These are phyloP conservation scores for Epirrhoe tristata DNA, from an alignment of 2,888 invertebrate genomes.

Conservation along the genomic window DNA sequence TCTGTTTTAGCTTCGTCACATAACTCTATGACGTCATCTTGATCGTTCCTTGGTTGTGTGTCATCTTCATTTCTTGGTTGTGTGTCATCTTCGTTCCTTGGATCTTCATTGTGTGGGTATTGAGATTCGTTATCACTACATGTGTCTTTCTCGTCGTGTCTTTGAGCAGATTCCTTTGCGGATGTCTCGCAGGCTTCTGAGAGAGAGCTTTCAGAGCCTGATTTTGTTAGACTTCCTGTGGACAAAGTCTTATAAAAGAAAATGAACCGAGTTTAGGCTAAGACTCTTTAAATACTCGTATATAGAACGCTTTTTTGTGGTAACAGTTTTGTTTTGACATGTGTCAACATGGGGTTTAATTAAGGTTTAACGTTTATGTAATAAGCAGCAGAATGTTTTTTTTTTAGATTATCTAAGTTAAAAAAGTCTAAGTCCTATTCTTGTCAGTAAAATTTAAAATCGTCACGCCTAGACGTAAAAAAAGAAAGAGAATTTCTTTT, in stretches of 20 bases:
- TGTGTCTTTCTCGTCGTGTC: conserved; percentile 89
- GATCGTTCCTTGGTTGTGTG: conserved; percentile 33
- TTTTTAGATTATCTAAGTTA: too few relatives aligned
- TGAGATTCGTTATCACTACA: conserved; percentile 87
- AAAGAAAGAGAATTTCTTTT: too few relatives aligned
- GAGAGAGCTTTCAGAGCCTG: conserved; percentile 95
- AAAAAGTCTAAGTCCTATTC: too few relatives aligned
- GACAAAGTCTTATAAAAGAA: conserved; percentile 16
- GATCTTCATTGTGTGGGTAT: conserved; percentile 42
- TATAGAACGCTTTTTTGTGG: too few relatives aligned
- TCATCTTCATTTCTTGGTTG: conserved; percentile 29
- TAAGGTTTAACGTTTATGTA: too few relatives aligned
- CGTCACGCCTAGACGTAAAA: too few relatives aligned
- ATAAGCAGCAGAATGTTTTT: too few relatives aligned
- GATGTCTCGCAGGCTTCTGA: conserved; percentile 90
- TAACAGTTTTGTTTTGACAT: too few relatives aligned
- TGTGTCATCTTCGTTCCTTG: conserved; percentile 33
- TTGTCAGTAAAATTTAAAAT: too few relatives aligned
- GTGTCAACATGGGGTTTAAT: too few relatives aligned
- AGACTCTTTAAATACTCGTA: too few relatives aligned
- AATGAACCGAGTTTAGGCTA: too few relatives aligned
- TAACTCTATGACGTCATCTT: conserved; percentile 54
- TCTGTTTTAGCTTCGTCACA: conserved; percentile 70
- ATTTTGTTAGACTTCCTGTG: conserved; percentile 87
- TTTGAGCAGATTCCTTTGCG: conserved; percentile 89